Evolutionary conservation across 2,888 invertebrate genomes (phyloP).

Genomic region (Leucoma salicis): DNA sequence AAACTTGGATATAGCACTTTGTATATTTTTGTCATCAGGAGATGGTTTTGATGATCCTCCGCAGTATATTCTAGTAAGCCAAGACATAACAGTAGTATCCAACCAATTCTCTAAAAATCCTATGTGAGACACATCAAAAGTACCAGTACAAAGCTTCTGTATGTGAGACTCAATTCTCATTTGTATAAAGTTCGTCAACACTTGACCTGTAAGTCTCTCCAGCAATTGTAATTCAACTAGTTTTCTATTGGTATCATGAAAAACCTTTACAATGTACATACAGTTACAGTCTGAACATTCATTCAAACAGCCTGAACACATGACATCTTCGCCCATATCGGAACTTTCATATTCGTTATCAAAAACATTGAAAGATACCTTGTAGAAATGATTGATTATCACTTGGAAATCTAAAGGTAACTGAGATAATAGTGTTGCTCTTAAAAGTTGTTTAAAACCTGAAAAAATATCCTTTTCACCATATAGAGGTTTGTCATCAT

Average conservation of each 20-base stretch:
- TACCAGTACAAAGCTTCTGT: constrained; percentile 91
- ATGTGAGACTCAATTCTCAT: constrained; percentile 92
- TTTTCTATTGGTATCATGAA: constrained; percentile 89
- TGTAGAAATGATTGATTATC: constrained; percentile 89
- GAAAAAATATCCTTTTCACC: constrained; percentile 78
- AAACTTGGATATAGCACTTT: constrained; percentile 84
- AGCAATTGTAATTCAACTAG: constrained; percentile 89
- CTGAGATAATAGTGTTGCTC: constrained; percentile 86
- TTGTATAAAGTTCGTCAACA: constrained; percentile 92
- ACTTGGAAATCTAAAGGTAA: constrained; percentile 86
- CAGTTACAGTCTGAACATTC: constrained; percentile 83
- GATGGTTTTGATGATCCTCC: constrained; percentile 83
- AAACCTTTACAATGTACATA: constrained; percentile 85
- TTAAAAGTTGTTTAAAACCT: constrained; percentile 84
- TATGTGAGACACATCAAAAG: constrained; percentile 92
- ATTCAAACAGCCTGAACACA: constrained; percentile 88
- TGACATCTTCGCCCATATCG: constrained; percentile 81
- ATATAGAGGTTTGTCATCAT: constrained; percentile 72
- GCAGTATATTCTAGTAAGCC: constrained; percentile 92
- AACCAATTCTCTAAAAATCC: constrained; percentile 92
- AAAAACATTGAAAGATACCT: constrained; percentile 89
- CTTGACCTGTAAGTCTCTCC: constrained; percentile 92
- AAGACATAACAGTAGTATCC: constrained; percentile 91
- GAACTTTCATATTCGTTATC: constrained; percentile 73
- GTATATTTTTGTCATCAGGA: constrained; percentile 78